Conservation (phyloP, 2,888 invertebrate genomes). For the Synanthedon formicaeformis region DNA sequence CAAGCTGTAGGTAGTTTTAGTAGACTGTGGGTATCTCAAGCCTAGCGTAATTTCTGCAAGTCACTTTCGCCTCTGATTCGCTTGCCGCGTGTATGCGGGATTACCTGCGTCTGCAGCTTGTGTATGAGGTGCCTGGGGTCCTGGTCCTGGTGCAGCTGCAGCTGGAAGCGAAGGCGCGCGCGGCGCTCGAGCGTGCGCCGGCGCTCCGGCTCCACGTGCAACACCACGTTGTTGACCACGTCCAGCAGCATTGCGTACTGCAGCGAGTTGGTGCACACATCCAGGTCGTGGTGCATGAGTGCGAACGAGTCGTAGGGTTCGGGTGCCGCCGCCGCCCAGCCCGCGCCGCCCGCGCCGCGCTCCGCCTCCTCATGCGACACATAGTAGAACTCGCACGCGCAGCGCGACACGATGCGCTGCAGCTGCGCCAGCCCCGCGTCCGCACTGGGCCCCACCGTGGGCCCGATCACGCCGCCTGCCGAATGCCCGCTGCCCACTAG, state of each 20-base stretch:
- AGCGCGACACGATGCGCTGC: slow-evolving; percentile 96
- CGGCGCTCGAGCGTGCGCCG: slow-evolving; percentile 90
- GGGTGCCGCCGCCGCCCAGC: slow-evolving; percentile 85
- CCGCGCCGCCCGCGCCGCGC: slow-evolving; percentile 54
- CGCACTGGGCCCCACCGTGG: slow-evolving; percentile 84
- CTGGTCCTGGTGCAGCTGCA: slow-evolving; percentile 90
- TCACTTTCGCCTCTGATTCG: too few species aligned
- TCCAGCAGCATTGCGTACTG: slow-evolving; percentile 97
- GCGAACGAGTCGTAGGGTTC: slow-evolving; percentile 95
- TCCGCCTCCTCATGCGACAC: slow-evolving; percentile 88
- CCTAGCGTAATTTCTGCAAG: too few species aligned
- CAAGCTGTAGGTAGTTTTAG: too few species aligned
- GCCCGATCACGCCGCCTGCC: slow-evolving; percentile 95
- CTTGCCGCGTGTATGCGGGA: slow-evolving; percentile 5
- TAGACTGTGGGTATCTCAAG: too few species aligned
- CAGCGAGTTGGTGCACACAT: slow-evolving; percentile 95
- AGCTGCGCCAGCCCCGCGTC: slow-evolving; percentile 69
- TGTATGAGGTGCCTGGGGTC: slow-evolving; percentile 94
- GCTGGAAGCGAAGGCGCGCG: slow-evolving; percentile 93
- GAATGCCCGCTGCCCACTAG: slow-evolving; percentile 94
- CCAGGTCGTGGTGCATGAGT: slow-evolving; percentile 97
- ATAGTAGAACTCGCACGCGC: slow-evolving; percentile 98
- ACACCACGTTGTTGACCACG: slow-evolving; percentile 95
- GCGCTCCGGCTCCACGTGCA: slow-evolving; percentile 96
- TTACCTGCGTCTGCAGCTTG: slow-evolving; percentile 85